Conservation (phyloP, 2,113 vertebrate genomes). For the Sorex araneus region DNA sequence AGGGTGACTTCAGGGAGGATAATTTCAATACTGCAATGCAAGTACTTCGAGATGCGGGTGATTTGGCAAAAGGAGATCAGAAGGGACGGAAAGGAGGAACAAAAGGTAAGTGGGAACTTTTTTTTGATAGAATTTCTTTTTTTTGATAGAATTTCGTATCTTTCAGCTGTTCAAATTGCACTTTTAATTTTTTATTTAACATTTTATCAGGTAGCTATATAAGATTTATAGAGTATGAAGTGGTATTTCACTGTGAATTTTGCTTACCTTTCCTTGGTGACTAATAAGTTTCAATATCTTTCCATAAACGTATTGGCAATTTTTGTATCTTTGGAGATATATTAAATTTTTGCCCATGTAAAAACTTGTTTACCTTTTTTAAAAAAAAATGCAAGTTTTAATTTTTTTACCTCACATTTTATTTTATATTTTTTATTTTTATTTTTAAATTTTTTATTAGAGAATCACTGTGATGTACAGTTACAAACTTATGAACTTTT, state of each 20-base stretch:
- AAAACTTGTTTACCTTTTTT: too few species aligned
- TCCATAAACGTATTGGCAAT: not conserved
- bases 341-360: too few species aligned
- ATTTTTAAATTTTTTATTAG: too few species aligned
- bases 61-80: constrained; percentile 95
- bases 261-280: not conserved
- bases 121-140: not conserved
- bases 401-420: too few species aligned
- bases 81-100: constrained; percentile 97
- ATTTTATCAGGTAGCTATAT: not conserved
- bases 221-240: not conserved
- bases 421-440: too few species aligned
- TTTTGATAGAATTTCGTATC: not conserved
- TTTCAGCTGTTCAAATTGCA: constrained; percentile 14
- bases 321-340: not conserved
- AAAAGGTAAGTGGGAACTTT: constrained; percentile 91
- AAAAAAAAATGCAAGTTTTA: too few species aligned
- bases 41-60: constrained; percentile 96
- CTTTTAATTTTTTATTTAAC: not conserved
- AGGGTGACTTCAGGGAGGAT: constrained; percentile 99
- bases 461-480: too few species aligned
- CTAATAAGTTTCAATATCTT: not conserved
- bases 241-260: not conserved
- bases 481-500: too few species aligned
- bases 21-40: constrained; percentile 99